Evolutionary conservation across 2,888 invertebrate species (phyloP).

Genomic region (Macroteleia sp.): DNA sequence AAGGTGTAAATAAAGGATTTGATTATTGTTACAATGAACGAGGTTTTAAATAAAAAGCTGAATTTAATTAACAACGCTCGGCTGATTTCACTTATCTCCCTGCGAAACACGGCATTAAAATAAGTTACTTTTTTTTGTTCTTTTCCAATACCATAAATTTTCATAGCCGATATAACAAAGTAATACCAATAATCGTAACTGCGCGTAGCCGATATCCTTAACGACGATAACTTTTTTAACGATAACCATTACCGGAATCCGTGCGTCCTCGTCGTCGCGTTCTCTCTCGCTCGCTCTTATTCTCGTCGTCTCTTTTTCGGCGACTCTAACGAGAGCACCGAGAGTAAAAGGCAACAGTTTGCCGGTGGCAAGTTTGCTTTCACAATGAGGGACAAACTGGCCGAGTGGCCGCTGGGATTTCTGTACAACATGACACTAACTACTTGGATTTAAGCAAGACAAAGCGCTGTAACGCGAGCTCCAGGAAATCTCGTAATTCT

Average conservation of each 20-base stretch:
- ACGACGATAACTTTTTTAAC: conserved; percentile 28
- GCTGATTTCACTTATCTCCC: too few species aligned
- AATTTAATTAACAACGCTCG: too few species aligned
- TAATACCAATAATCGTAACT: conserved; percentile 14
- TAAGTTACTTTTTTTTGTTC: too few species aligned
- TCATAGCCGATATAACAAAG: conserved; percentile 1
- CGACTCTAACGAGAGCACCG: conserved; percentile 46
- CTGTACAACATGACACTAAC: conserved; percentile 75
- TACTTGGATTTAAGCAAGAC: conserved; percentile 75
- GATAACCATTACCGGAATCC: conserved; percentile 26
- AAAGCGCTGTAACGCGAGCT: conserved; percentile 77
- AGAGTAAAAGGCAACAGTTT: conserved; percentile 68
- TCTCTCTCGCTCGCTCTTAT: background rate
- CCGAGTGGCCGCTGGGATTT: conserved; percentile 54
- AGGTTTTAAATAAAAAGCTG: too few species aligned
- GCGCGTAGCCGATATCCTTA: conserved; percentile 16
- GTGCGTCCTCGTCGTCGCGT: background rate
- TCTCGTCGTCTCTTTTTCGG: conserved; percentile 28
- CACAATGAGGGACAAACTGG: conserved; percentile 58
- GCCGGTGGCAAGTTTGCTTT: conserved; percentile 59
- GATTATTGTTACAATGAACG: too few species aligned
- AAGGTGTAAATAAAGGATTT: too few species aligned
- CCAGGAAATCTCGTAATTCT: conserved; percentile 74
- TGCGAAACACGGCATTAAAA: too few species aligned
- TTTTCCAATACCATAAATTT: too few species aligned